phyloP scores from a whole-genome alignment of 2,797 vertebrate species.

The Mareca penelope region DNA sequence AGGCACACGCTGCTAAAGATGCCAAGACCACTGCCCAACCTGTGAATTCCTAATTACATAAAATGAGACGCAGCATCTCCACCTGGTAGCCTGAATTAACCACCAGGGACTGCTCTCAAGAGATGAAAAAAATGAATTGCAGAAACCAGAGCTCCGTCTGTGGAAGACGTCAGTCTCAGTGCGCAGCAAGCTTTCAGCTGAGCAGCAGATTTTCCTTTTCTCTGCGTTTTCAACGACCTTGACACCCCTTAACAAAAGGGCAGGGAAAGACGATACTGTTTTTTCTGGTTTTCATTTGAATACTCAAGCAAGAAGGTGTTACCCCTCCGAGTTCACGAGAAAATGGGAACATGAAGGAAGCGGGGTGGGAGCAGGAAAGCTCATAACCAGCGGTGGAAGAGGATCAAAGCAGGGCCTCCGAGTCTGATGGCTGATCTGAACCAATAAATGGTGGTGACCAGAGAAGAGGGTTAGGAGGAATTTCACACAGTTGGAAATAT shows the following conservation, averaged over 20 bases:
- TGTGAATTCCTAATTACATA: neutral
- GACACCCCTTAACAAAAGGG: neutral
- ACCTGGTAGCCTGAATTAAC: neutral
- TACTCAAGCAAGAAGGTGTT: neutral
- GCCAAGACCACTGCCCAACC: neutral
- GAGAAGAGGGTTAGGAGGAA: neutral
- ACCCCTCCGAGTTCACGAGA: neutral
- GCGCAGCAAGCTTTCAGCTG: neutral
- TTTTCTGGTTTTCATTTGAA: neutral
- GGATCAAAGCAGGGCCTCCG: neutral
- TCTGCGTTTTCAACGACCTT: neutral
- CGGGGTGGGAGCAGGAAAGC: neutral
- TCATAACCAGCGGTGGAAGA: neutral
- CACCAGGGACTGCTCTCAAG: neutral
- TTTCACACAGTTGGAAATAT: neutral
- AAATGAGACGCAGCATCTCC: neutral
- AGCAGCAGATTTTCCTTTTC: neutral
- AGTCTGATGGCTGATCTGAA: neutral
- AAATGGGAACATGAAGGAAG: neutral
- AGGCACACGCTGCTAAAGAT: neutral
- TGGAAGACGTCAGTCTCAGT: neutral
- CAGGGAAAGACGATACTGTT: neutral
- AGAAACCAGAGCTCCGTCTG: neutral
- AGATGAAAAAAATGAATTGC: neutral
- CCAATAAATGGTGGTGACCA: neutral